These are phyloP conservation scores for Pyrrhia umbra DNA, from an alignment of 2,888 invertebrate species.

Conservation along the genomic window DNA sequence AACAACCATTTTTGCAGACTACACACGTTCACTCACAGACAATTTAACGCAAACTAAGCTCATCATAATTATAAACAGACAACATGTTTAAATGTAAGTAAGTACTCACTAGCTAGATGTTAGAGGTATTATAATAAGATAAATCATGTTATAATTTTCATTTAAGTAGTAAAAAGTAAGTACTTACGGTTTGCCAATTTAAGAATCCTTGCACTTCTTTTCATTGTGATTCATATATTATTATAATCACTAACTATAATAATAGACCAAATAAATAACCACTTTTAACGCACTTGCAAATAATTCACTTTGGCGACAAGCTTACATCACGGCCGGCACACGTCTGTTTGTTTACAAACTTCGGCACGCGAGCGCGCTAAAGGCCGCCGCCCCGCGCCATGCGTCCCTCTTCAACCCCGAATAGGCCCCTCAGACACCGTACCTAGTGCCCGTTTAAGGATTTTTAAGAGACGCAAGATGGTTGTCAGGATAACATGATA, in stretches of 20 bases:
- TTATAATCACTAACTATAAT: constrained; percentile 21
- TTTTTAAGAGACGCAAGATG: constrained; percentile 27
- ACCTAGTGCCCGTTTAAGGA: constrained; percentile 28
- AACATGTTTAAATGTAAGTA: constrained; percentile 16
- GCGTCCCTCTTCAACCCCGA: constrained; percentile 28
- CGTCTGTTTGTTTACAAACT: constrained; percentile 31
- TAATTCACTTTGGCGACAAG: constrained; percentile 22
- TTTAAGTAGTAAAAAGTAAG: constrained; percentile 40
- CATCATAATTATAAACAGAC: constrained; percentile 26
- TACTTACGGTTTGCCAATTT: constrained; percentile 42
- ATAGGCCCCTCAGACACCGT: constrained; percentile 13
- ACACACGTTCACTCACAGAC: constrained; percentile 44
- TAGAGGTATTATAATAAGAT: constrained; percentile 37
- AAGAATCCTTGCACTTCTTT: constrained; percentile 51
- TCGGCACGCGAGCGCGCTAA: constrained; percentile 26
- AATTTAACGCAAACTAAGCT: constrained; percentile 38
- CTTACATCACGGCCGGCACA: constrained; percentile 29
- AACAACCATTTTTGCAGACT: constrained; percentile 41
- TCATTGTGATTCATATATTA: constrained; percentile 36
- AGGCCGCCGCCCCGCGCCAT: constrained; percentile 28
- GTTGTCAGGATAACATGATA: constrained; percentile 18
- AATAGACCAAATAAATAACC: constrained; percentile 18
- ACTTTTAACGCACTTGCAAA: constrained; percentile 13
- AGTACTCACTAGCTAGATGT: constrained; percentile 30
- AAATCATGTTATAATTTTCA: constrained; percentile 31